Percentiles rank a stretch among this genome's conserved stretches.
These are phyloP conservation scores for Paratilapia polleni DNA, from an alignment of 2,113 vertebrate species.

Conservation along the genomic window DNA sequence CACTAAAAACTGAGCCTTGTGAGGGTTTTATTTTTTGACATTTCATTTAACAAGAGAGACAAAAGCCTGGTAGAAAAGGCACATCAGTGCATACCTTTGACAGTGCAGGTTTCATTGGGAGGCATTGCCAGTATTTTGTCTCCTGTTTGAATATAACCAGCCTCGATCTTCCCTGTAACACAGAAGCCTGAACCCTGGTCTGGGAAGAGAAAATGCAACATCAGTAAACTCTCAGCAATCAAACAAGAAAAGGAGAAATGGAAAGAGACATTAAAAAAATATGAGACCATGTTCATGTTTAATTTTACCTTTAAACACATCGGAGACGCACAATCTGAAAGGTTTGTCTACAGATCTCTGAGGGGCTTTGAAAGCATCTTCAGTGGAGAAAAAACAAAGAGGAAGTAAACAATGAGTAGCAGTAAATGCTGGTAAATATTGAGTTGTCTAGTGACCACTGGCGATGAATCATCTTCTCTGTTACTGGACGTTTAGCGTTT, in stretches of 20 bases:
- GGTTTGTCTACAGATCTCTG: constrained; percentile 93
- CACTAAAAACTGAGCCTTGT: neutral
- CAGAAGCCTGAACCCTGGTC: constrained; percentile 99
- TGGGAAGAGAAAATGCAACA: constrained; percentile 70
- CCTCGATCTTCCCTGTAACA: constrained; percentile 97
- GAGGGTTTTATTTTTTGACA: neutral
- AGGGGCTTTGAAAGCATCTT: constrained; percentile 93
- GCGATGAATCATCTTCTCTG: constrained; percentile 39
- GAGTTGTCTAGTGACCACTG: neutral
- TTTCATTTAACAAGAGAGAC: neutral
- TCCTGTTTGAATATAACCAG: constrained; percentile 93
- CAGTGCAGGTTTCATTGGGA: constrained; percentile 96
- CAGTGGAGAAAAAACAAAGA: constrained; percentile 2
- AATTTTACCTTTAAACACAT: constrained; percentile 96
- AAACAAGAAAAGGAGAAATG: neutral
- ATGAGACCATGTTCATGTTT: neutral
- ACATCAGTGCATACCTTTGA: constrained; percentile 85
- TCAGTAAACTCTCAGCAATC: neutral
- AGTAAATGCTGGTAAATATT: neutral
- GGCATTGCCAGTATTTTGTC: constrained; percentile 93
- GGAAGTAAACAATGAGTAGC: neutral
- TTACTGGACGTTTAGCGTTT: constrained; percentile 1
- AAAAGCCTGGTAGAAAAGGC: neutral
- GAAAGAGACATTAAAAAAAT: neutral
- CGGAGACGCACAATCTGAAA: constrained; percentile 93